These are phyloP conservation scores for Leucoma salicis DNA, from an alignment of 2,888 invertebrate species.

Conservation along the genomic window DNA sequence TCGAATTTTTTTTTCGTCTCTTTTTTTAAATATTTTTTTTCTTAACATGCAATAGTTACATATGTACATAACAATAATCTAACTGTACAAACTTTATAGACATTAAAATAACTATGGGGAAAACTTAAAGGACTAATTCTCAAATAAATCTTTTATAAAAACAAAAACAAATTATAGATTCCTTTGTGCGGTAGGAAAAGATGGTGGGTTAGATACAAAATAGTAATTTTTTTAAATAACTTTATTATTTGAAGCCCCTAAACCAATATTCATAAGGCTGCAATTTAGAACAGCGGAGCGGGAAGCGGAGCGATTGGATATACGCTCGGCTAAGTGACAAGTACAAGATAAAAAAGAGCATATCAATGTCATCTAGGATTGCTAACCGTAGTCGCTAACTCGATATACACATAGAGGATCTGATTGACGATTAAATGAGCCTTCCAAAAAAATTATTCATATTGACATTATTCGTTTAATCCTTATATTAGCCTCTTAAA, in stretches of 20 bases:
- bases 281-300: neutral
- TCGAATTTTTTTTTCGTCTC: slow-evolving; percentile 16
- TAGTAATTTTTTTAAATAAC: neutral
- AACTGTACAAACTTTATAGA: slow-evolving; percentile 23
- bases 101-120: slow-evolving; percentile 1
- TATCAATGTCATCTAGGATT: no score
- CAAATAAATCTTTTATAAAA: slow-evolving; percentile 39
- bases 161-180: slow-evolving; percentile 44
- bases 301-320: neutral
- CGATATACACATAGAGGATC: no score
- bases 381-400: no score
- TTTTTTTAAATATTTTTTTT: slow-evolving; percentile 39
- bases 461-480: no score
- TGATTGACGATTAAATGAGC: no score
- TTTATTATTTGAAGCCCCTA: slow-evolving; percentile 13
- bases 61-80: slow-evolving; percentile 10
- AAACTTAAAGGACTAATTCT: slow-evolving; percentile 11
- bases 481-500: no score
- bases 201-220: slow-evolving; percentile 51
- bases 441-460: no score
- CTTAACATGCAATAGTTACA: slow-evolving; percentile 16
- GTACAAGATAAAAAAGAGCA: neutral
- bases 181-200: slow-evolving; percentile 59
- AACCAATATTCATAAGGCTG: slow-evolving; percentile 1
- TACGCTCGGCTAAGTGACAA: neutral